A percentile compares a stretch with the other conserved stretches of the same genome.
Evolutionary conservation across 2,113 vertebrate species (phyloP).

Genomic region (Muntiacus muntjak): DNA sequence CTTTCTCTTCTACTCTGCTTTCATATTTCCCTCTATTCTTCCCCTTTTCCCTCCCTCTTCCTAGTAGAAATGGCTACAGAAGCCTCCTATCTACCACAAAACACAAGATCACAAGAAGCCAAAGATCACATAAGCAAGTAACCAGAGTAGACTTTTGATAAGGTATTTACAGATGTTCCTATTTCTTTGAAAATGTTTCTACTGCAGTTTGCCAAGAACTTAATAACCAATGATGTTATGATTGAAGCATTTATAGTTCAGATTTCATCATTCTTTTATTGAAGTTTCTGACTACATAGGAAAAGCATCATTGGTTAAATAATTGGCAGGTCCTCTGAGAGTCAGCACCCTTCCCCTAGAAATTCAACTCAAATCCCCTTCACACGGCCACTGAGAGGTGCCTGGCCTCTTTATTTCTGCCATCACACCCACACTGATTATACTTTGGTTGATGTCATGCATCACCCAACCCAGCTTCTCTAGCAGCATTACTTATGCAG

Average conservation of each 20-base stretch:
- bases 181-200: background rate
- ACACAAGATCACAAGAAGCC: background rate
- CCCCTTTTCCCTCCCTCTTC: background rate
- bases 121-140: background rate
- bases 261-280: background rate
- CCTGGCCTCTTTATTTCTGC: background rate
- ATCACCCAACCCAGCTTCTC: background rate
- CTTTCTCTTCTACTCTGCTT: background rate
- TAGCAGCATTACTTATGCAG: fast-evolving
- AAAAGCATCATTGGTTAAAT: background rate
- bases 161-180: background rate
- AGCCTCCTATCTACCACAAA: background rate
- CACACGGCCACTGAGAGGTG: fast-evolving
- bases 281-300: background rate
- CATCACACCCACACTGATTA: too few species aligned
- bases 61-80: background rate
- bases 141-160: background rate
- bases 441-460: background rate
- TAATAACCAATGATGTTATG: background rate
- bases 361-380: background rate
- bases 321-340: background rate
- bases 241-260: background rate
- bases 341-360: background rate
- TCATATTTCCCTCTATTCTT: background rate
- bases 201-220: background rate